Conservation (phyloP, 2,888 invertebrate species). For the Phrixothrix hirtus region DNA sequence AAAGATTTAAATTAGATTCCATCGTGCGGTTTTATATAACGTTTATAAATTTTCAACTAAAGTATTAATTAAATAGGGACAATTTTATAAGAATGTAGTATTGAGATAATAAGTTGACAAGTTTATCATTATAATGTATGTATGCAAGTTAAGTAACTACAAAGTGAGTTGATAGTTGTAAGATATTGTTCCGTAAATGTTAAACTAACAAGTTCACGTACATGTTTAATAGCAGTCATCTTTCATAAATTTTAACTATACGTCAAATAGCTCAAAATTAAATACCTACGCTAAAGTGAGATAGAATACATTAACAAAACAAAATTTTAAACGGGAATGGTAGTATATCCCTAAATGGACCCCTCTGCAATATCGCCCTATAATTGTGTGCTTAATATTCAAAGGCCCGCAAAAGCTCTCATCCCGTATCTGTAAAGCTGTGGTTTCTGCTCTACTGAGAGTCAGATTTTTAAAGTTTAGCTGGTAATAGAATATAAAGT, state of each 20-base stretch:
- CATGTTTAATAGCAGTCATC: no score
- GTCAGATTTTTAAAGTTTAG: slow-evolving; percentile 28
- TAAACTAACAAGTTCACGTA: background rate
- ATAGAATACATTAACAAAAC: slow-evolving; percentile 7
- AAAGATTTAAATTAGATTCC: no score
- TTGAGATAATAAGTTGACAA: no score
- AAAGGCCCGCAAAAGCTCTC: slow-evolving; percentile 36
- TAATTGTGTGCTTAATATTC: slow-evolving; percentile 40
- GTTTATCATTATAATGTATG: no score
- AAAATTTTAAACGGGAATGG: slow-evolving; percentile 11
- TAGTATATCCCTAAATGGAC: slow-evolving; percentile 22
- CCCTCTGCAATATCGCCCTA: slow-evolving; percentile 30
- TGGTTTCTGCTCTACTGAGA: slow-evolving; percentile 26
- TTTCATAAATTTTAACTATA: background rate
- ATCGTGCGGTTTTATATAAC: no score
- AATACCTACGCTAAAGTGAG: slow-evolving; percentile 6
- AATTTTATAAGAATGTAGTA: no score
- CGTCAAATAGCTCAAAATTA: slow-evolving; percentile 7
- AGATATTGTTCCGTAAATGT: background rate
- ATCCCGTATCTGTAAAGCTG: slow-evolving; percentile 31
- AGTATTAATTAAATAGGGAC: no score
- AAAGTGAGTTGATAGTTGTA: no score
- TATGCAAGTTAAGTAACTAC: no score
- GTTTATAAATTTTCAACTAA: no score
- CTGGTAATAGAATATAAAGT: slow-evolving; percentile 29